These are phyloP conservation scores for Phyllotis vaccarum DNA, from an alignment of 2,797 vertebrate species.

Conservation along the genomic window DNA sequence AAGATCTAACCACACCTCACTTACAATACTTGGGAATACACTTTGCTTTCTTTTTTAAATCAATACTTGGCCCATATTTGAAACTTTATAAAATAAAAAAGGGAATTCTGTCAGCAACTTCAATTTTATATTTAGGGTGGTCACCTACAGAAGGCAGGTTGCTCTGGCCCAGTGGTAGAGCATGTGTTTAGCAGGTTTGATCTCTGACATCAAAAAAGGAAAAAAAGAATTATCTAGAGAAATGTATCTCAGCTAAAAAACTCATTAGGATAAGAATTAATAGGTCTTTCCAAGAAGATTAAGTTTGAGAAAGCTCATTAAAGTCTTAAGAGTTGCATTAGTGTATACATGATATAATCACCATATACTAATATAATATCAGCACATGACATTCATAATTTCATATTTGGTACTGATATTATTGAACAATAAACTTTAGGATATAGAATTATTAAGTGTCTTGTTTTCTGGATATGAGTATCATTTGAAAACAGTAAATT, in stretches of 20 bases:
- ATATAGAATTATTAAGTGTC: background rate
- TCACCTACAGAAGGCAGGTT: background rate
- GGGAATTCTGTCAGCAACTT: background rate
- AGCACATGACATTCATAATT: background rate
- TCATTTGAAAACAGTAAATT: background rate
- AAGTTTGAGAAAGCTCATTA: background rate
- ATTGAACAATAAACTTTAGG: background rate
- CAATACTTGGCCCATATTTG: background rate
- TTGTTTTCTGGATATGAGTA: slow-evolving; percentile 1
- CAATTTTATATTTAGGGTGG: background rate
- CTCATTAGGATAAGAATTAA: background rate
- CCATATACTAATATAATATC: background rate
- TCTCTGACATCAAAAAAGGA: background rate
- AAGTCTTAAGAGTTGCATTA: slow-evolving; percentile 16
- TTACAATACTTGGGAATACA: background rate
- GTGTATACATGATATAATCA: background rate
- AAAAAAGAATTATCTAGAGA: background rate
- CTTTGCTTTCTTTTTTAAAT: background rate
- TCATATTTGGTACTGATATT: background rate
- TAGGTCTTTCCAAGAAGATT: background rate
- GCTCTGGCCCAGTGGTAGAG: background rate
- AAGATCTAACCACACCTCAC: background rate
- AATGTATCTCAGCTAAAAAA: slow-evolving; percentile 20
- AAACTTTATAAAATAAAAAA: background rate
- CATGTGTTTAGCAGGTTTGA: background rate